Evolutionary conservation across 2,797 vertebrate species (phyloP).

Genomic region (Passerculus sandwichensis): DNA sequence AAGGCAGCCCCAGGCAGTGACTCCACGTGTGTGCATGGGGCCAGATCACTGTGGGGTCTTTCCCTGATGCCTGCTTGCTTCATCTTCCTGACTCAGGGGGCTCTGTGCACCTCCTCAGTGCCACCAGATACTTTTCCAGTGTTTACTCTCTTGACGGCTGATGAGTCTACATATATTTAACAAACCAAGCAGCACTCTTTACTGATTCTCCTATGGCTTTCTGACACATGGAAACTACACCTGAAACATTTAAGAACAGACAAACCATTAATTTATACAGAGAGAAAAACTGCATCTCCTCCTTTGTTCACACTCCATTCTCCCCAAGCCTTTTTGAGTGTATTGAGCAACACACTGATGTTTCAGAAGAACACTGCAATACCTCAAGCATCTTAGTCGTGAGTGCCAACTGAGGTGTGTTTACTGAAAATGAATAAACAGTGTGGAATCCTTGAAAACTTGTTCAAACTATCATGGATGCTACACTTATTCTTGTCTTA

Average conservation of each 20-base stretch:
- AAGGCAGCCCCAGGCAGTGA: fast-evolving
- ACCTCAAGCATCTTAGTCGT: not conserved
- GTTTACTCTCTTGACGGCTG: not conserved
- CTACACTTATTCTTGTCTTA: not conserved
- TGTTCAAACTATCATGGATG: not conserved
- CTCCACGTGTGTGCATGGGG: fast-evolving
- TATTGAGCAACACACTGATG: not conserved
- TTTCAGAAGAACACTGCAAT: not conserved
- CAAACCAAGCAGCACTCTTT: not conserved
- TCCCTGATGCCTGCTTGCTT: not conserved
- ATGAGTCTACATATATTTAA: not conserved
- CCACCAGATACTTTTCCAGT: not conserved
- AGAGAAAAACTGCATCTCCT: not conserved
- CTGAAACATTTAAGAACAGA: not conserved
- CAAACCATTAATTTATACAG: not conserved
- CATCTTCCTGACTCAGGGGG: not conserved
- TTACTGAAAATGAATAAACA: not conserved
- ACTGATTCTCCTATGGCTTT: not conserved
- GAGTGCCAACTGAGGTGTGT: not conserved
- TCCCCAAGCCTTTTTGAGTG: not conserved
- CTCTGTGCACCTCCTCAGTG: not conserved
- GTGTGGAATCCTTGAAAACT: not conserved
- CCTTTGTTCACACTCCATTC: not conserved
- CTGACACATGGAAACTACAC: not conserved
- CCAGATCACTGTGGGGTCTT: not conserved